Conservation (phyloP, 1,140 invertebrate species). For the Drepana arcuata region DNA sequence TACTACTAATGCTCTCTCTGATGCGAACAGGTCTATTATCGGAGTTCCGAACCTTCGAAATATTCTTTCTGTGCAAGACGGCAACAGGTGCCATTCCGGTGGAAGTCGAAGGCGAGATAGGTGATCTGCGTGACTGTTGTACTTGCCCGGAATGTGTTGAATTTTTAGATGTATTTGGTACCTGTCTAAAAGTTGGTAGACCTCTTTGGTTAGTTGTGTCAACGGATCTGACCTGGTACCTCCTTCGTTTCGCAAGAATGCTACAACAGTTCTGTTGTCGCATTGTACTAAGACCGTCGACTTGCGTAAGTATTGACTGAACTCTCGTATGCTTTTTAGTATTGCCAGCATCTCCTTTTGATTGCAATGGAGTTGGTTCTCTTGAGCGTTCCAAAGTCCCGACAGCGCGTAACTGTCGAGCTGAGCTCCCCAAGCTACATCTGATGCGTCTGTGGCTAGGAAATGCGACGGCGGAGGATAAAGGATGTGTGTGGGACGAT, state of each 20-base stretch:
- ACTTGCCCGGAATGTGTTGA: constrained; percentile 13
- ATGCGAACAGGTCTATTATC: constrained; percentile 2
- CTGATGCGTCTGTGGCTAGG: constrained; percentile 31
- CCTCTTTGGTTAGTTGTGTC: constrained; percentile 13
- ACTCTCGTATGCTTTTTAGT: not conserved
- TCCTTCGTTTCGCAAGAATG: constrained; percentile 27
- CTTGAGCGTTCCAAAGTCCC: constrained; percentile 17
- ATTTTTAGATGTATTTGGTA: not conserved
- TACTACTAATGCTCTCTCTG: not conserved
- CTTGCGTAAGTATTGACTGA: not conserved
- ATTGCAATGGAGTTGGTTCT: constrained; percentile 25
- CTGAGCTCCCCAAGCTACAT: constrained; percentile 31
- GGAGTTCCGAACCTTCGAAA: constrained; percentile 7
- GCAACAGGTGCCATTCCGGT: constrained; percentile 8
- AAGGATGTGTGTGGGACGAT: constrained; percentile 1
- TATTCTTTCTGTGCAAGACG: not conserved
- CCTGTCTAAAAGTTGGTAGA: not conserved
- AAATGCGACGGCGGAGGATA: constrained; percentile 11
- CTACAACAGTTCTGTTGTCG: constrained; percentile 26
- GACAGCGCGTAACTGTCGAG: constrained; percentile 14
- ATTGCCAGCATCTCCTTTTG: constrained; percentile 33
- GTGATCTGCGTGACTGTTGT: constrained; percentile 11
- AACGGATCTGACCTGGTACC: constrained; percentile 28
- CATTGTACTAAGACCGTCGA: constrained; percentile 22
- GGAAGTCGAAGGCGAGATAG: constrained; percentile 1